Evolutionary conservation across 2,888 invertebrate genomes (phyloP).

Genomic region (Caenorhabditis macrosperma): DNA sequence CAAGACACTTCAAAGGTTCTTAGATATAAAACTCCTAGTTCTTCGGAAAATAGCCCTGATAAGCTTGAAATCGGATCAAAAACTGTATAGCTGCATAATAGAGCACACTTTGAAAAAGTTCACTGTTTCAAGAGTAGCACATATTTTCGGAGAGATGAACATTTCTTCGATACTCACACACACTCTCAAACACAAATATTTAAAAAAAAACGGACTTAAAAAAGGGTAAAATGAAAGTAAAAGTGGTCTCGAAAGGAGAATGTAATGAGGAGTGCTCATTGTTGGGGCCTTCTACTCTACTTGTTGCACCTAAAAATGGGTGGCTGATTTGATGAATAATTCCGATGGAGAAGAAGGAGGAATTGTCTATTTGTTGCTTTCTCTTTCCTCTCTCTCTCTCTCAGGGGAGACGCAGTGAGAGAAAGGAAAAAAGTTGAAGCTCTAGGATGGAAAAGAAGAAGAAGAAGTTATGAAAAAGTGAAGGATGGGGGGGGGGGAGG

Average conservation of each 20-base stretch:
- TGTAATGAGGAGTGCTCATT: background rate
- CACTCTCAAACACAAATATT: conserved; percentile 6
- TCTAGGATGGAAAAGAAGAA: conserved; percentile 22
- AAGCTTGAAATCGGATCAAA: too few species aligned
- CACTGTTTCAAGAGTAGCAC: too few species aligned
- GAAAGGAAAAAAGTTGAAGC: conserved; percentile 16
- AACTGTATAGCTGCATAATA: too few species aligned
- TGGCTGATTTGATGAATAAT: conserved; percentile 49
- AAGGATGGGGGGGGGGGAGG: too few species aligned
- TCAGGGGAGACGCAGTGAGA: conserved; percentile 14
- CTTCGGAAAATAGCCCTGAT: too few species aligned
- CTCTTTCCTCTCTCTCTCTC: too few species aligned
- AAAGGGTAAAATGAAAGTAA: background rate
- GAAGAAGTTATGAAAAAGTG: conserved; percentile 37
- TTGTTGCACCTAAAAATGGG: conserved; percentile 44
- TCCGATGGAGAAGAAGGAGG: conserved; percentile 10
- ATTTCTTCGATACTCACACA: too few species aligned
- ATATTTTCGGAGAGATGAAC: too few species aligned
- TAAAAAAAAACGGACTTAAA: background rate
- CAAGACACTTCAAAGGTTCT: too few species aligned
- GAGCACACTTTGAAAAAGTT: too few species aligned
- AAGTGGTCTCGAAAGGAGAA: background rate
- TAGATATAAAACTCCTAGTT: too few species aligned
- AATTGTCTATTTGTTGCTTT: too few species aligned
- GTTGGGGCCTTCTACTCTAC: conserved; percentile 7